Evolutionary conservation across 2,113 vertebrate species (phyloP), one percentile per base, ranked within the genome.

Genomic region (Pterocles burchelli): DNA sequence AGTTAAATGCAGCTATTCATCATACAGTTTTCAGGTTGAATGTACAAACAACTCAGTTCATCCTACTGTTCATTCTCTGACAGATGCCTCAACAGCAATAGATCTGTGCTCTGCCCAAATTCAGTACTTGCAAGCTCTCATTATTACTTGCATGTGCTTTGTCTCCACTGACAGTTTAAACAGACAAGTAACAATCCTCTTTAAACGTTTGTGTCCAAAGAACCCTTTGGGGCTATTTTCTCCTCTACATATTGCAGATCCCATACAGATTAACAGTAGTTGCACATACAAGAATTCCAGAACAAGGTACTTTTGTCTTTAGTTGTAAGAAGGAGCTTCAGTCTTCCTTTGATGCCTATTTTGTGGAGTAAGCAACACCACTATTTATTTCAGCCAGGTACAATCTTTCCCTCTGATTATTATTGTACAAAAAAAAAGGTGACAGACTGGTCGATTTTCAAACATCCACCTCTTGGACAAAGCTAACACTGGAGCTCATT

Each of bases 271-370:
- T 95, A 95, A 89, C 6, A 93, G 94, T 62, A 59, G 11, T 25
- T 94, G 68, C 34, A 59, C n/a, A 33, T 2, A 67, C 10, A 71
- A 67, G 63, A 73, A 84, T 34, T 68, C 74, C 31, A 97, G 49
- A 97, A 89, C 78, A 74, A 93, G 91, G 66, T 88, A 89, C 5
- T 4, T 97, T 62, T 92, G 82, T 65, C 82, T 81, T 95, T 38
- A 66, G 21, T 51, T 4, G 12, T 51, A 58, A 93, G 63, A 82
- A 46, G n/a, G 75, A 97, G 91, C 62, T 91, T 91, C 67, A 61
- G 89, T 45, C 14, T 91, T 94, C 85, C 75, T 97, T 93, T 93
- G 67, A 84, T 68, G 79, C 79, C 62, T 83, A 63, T 58, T 95
- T 94, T 10, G 5, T 63, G 70, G 76, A 88, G 89, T 16, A 94